Conservation (phyloP, 2,797 vertebrate genomes). For the Otus scops region DNA sequence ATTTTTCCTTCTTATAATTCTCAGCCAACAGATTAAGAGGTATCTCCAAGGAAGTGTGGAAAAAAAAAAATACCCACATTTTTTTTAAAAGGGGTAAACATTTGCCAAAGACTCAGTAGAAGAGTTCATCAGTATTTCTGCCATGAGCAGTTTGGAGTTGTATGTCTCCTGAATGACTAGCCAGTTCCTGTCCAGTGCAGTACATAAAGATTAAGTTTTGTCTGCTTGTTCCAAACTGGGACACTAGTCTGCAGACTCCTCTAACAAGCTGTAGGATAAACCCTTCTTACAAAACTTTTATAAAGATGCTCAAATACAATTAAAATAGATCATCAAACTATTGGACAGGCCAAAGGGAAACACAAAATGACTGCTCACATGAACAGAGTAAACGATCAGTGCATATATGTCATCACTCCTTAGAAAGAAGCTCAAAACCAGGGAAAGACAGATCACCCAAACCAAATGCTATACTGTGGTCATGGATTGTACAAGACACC, state of each 20-base stretch:
- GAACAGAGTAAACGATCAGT: not conserved
- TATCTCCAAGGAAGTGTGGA: not conserved
- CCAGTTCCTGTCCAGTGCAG: not conserved
- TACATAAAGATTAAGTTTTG: not conserved
- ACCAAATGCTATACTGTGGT: not conserved
- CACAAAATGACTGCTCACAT: not conserved
- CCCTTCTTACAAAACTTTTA: not conserved
- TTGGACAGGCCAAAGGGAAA: not conserved
- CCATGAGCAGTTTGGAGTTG: not conserved
- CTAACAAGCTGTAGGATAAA: not conserved
- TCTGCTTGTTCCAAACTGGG: not conserved
- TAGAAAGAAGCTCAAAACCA: not conserved
- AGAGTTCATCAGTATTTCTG: not conserved
- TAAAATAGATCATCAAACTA: not conserved
- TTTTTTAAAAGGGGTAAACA: not conserved
- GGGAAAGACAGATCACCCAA: not conserved
- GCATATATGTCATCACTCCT: not conserved
- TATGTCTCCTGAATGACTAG: not conserved
- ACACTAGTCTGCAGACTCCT: not conserved
- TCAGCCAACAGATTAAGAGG: not conserved
- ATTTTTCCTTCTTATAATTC: not conserved
- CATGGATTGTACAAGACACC: not conserved
- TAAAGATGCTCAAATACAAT: not conserved
- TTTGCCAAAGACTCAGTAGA: not conserved
- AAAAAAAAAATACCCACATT: not conserved